Evolutionary conservation across 2,797 vertebrate species (phyloP), one percentile per base, ranked within the genome.

Genomic region (Staurois parvus): DNA sequence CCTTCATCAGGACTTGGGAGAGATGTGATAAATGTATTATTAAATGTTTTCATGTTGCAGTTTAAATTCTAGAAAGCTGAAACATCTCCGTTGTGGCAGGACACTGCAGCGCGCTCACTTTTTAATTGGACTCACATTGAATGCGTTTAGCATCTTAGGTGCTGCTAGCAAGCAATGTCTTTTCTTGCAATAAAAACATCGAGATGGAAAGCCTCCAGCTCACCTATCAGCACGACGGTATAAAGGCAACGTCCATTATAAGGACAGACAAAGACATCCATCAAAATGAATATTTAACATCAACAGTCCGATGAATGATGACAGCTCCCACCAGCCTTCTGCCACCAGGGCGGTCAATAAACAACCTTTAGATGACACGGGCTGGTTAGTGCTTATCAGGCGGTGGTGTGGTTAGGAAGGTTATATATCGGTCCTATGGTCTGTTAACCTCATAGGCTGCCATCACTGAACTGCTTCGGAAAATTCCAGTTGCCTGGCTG

Each of bases 251-350:
- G 28, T 12, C 72, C 72, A 24, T 29, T 52, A 17, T 52, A 17
- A 28, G 72, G 72, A 17, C 72, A 74, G 5, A 40, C 32, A 7
- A 21, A 19, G 69, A 13, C 69, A 40, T 37, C 32, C 32, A 24
- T 72, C 69, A 72, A 19, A 72, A 24, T 24, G 34, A 34, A 37
- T 72, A 72, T 72, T 40, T 37, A 72, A 72, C 69, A 72, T 72
- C 21, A 37, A n/a, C 69, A 40, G 40, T 19, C 2, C 6, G 40
- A 72, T 40, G 32, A 72, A 40, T 34, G 34, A 17, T 72, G 69
- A 72, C 69, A 40, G 69, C 32, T 72, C 69, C 30, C 30, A 37
- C 21, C 24, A 37, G 32, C 32, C 37, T 10, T 34, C 3, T 32
- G 69, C 32, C 69, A 37, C 69, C 19, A 19, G 45, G 34, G 30